These are phyloP conservation scores for Lonchura striata DNA, from an alignment of 2,113 vertebrate species.

Conservation along the genomic window DNA sequence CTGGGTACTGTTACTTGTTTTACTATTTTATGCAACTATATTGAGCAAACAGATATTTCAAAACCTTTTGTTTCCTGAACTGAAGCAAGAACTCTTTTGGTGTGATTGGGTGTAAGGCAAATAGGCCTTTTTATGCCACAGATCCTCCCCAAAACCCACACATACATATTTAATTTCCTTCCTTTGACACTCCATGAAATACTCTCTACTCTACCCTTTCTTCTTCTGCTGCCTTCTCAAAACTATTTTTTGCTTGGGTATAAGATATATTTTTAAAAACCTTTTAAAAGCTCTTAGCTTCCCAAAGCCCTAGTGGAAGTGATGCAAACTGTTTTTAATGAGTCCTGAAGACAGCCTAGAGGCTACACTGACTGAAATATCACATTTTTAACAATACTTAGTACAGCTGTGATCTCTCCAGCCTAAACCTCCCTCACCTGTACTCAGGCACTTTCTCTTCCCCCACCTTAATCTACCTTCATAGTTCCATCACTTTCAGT, in stretches of 20 bases:
- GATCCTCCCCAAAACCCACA: background rate
- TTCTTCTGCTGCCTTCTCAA: background rate
- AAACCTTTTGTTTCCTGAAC: background rate
- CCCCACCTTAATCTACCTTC: background rate
- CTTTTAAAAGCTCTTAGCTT: background rate
- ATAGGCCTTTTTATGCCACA: background rate
- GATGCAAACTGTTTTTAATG: background rate
- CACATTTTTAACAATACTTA: background rate
- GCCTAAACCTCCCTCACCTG: background rate
- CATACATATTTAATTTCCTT: background rate
- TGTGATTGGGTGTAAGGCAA: background rate
- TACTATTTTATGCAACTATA: background rate
- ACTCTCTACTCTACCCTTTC: background rate
- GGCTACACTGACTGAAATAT: background rate
- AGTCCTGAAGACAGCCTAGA: background rate
- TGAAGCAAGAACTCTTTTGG: background rate
- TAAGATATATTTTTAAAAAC: background rate
- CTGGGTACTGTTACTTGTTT: background rate
- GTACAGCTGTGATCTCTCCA: background rate
- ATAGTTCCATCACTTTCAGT: background rate
- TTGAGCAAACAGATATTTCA: background rate
- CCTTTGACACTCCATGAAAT: background rate
- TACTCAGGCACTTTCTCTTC: background rate
- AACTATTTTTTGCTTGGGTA: background rate
- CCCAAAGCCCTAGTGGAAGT: background rate